Evolutionary conservation across 2,797 vertebrate genomes (phyloP), one percentile per base, ranked within the genome.

Genomic region (Pangasius sanitwongsei): DNA sequence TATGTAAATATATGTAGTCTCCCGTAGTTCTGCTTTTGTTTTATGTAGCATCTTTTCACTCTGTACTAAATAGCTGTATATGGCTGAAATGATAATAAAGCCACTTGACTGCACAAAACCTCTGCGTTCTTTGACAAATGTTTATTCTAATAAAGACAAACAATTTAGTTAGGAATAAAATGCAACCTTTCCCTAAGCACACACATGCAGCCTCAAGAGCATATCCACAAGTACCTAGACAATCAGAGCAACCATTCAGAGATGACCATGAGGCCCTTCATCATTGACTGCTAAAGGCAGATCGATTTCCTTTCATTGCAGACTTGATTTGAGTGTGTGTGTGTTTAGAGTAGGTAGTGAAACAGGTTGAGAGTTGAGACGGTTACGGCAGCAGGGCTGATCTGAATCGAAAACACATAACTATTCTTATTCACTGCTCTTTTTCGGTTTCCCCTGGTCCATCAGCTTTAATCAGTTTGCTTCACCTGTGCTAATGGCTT

Each of bases 271-370:
- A 69, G 37, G n/a, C 18, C 9, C 6, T 61, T 83, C 61, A 77
- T 28, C 65, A 70, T 41, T 80, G 61, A 85, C 28, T 70, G 20
- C 34, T 31, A 63, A 88, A 77, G 28, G 28, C 8, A 63, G 80
- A 88, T 83, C 23, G 8, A 87, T 57, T 87, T n/a, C 25, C n/a
- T 31, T 70, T 91, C 9, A 80, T 74, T 88, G 87, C 78, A 81
- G 78, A 88, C 83, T 72, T 15, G 15, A 77, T 65, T 82, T 44
- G 48, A 55, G n/a, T 59, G 65, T 55, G 70, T 44, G 63, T 81
- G 67, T 69, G 72, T 34, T 37, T 82, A 25, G 20, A 25, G 23
- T 25, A n/a, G 23, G 12, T 65, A 83, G 25, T 61, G 23, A 44
- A 83, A 83, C 57, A 4, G 25, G 28, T 28, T 41, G 25, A 63